Evolutionary conservation across 2,888 invertebrate genomes (phyloP), one percentile per base, ranked within the genome.

Genomic region (Sinelater perroti): DNA sequence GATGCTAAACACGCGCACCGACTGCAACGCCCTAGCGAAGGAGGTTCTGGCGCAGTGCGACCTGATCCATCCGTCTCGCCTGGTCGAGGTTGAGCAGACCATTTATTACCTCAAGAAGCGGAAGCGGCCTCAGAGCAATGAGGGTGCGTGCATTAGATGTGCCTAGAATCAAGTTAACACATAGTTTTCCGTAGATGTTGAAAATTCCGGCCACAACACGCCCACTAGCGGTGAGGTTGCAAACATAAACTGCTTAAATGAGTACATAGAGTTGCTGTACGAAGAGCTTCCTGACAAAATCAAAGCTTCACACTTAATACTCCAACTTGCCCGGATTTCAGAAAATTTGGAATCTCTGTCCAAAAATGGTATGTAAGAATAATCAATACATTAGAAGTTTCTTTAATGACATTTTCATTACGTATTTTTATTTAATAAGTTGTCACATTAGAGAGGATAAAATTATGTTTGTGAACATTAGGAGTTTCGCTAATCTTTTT

Each of bases 241-340:
- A 16, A 85, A 91, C 62, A 88, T 97, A 64, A 90, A 91, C 74
- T 88, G 89, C 75, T 85, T 97, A 62, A 94, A 97, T 75, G 91
- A 90, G 70, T 99, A 99, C 79, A 91, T 98, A 50, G 98, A 98
- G 78, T 80, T 97, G 62, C 82, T 99, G 13, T 99, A 99, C 79
- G 98, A 99, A 79, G 97, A 97, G 66, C 87, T 92, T 73, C 84
- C 88, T 20, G 96, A 96, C 72, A 96, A 97, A 82, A 90, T 96
- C 38, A 88, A 88, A 76, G 98, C 97, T 17, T 95, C 97, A 3
- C 90, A 91, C 17, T 82, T 95, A 62, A 93, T 99, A 64, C 82
- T 97, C 45, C 93, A 96, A 78, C 84, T 99, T 61, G 93, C 97
- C 2, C 85, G 95, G 72, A 91, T 95, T 78, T 91, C 95, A 7